A percentile compares a stretch with the other conserved stretches of the same genome.
Evolutionary conservation across 2,113 vertebrate genomes (phyloP).

Genomic region (Notarius quadriscutis): DNA sequence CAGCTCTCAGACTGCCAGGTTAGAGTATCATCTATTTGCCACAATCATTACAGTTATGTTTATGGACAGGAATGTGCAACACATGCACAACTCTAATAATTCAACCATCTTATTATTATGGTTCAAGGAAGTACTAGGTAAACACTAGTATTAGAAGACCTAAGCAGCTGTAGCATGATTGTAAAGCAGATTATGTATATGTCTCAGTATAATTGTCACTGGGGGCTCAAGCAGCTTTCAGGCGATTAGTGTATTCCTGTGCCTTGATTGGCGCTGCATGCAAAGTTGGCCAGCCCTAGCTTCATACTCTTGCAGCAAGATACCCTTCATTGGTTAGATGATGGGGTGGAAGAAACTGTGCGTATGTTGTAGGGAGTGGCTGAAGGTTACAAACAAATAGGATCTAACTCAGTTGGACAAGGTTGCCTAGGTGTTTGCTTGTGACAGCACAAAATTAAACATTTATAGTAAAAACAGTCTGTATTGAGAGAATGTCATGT

Average conservation of each 20-base stretch:
- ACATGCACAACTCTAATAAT: not conserved
- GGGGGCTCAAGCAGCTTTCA: constrained; percentile 61
- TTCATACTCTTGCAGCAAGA: constrained; percentile 59
- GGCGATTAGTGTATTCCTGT: constrained; percentile 63
- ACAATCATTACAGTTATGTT: not conserved
- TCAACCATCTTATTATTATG: not conserved
- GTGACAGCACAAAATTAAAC: not conserved
- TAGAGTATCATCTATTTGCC: constrained; percentile 32
- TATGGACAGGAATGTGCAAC: not conserved
- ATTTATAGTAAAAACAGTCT: not conserved
- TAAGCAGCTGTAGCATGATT: constrained; percentile 58
- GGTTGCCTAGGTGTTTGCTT: not conserved
- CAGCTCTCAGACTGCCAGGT: constrained; percentile 96
- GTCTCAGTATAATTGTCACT: constrained; percentile 64
- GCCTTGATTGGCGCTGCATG: constrained; percentile 61
- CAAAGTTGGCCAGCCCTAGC: constrained; percentile 57
- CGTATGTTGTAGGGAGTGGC: constrained; percentile 10
- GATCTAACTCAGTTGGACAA: not conserved
- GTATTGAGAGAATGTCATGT: constrained; percentile 52
- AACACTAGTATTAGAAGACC: constrained; percentile 64
- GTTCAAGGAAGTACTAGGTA: constrained; percentile 49
- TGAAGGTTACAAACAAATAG: constrained; percentile 26
- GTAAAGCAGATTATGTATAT: constrained; percentile 84
- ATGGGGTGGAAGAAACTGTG: constrained; percentile 27
- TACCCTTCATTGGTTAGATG: constrained; percentile 31